Base-by-base conservation (phyloP, 53 echinoderm and acorn worm species). In the Crossaster papposus region DNA sequence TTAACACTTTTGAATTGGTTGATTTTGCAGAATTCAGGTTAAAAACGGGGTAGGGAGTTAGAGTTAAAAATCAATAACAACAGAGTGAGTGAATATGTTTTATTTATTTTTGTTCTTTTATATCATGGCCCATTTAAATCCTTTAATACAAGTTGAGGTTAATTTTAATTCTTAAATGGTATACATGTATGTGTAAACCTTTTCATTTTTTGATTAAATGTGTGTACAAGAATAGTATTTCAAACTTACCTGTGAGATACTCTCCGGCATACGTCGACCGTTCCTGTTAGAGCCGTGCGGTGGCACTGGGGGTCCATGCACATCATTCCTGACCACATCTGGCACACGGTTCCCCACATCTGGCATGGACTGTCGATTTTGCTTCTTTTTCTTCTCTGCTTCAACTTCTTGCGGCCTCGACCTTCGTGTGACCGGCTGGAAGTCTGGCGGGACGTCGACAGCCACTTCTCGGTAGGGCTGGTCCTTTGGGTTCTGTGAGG, bases 331-430 rank as follows among this genome's bases (percentile, higher is more conserved):
- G 72, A 84, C 72, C 29, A 84, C 84, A 51, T 84, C 84, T 32
- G 84, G 84, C 22, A 72, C 84, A 18, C 72, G 71, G 24, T 88
- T 62, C 51, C 90, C 90, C 35, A 91, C 29, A 44, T 92, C 93
- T 2, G 95, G 97, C 80, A 95, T 80, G 14, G 97, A 95, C 32
- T 95, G 95, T 24, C 97, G 89, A 29, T 95, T 93, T 36, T 94
- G 91, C 90, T 94, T 95, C 86, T 89, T 90, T 78, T 94, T 88
- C 23, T 73, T 70, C 54, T 95, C 95, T 0, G 91, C 79, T 51
- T 94, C 92, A 18, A 84, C 78, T 78, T 91, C 93, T 26, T 82
- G 87, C 10, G 23, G 76, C 22, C 89, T 65, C 55, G 65, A 78
- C 33, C 93, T 89, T 17, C 93, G 82, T 71, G 82, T 80, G 11